A percentile compares a stretch with the other conserved stretches of the same genome.
Conservation (phyloP, 2,888 invertebrate species). For the Branchellion lobata region DNA sequence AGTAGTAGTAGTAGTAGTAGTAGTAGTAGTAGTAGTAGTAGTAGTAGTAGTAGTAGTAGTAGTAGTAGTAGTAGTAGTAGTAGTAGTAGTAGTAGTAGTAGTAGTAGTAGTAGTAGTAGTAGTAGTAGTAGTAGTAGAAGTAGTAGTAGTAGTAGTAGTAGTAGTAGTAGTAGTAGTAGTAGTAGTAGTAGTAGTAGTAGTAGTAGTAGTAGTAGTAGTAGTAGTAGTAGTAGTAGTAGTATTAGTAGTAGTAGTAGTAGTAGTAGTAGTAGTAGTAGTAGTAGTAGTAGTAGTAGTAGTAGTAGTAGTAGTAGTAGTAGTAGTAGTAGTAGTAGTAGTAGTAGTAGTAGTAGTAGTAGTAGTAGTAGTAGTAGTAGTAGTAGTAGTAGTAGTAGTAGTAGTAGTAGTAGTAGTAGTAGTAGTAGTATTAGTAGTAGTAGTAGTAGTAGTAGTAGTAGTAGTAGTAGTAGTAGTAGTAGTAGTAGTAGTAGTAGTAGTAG, state of each 20-base stretch:
- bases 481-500: too few species aligned
- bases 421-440: conserved; percentile 41
- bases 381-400: conserved; percentile 42
- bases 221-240: conserved; percentile 41
- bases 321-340: conserved; percentile 43
- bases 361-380: conserved; percentile 41
- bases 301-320: conserved; percentile 45
- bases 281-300: conserved; percentile 45
- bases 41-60: conserved; percentile 42
- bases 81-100: conserved; percentile 41
- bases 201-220: conserved; percentile 42
- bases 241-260: conserved; percentile 44
- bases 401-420: conserved; percentile 41
- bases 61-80: conserved; percentile 39
- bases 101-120: conserved; percentile 38
- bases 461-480: not conserved
- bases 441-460: conserved; percentile 42
- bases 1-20: conserved; percentile 44
- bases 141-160: conserved; percentile 45
- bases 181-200: conserved; percentile 41
- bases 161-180: conserved; percentile 41
- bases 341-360: conserved; percentile 38
- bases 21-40: conserved; percentile 45
- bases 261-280: conserved; percentile 45
- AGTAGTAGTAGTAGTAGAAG: conserved; percentile 42